Evolutionary conservation across 2,888 invertebrate genomes (phyloP).

Genomic region (Atethmia centrago): DNA sequence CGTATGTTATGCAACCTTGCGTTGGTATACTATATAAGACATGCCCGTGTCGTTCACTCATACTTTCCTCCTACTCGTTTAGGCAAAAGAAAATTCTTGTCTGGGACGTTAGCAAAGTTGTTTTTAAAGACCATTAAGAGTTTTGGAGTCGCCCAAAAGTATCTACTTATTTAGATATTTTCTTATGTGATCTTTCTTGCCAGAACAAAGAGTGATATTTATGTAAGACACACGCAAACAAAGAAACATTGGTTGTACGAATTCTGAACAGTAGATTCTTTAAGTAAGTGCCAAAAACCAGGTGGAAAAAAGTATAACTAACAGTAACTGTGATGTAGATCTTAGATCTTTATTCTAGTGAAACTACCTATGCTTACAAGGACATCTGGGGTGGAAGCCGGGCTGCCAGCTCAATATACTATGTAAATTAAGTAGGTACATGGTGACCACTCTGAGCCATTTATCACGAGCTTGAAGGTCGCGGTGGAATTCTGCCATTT

Average conservation of each 20-base stretch:
- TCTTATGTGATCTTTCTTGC: neutral
- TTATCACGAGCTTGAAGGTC: slow-evolving; percentile 40
- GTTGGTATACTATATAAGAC: slow-evolving; percentile 36
- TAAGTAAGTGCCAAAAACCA: neutral
- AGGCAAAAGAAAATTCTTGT: slow-evolving; percentile 24
- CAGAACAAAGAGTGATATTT: neutral
- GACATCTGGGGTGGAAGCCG: slow-evolving; percentile 33
- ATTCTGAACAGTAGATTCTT: neutral
- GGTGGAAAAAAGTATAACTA: neutral
- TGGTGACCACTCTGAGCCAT: slow-evolving; percentile 41
- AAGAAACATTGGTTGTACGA: too few species aligned
- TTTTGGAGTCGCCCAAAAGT: neutral
- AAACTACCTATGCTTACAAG: slow-evolving; percentile 37
- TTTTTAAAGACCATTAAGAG: neutral
- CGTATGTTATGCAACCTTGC: slow-evolving; percentile 53
- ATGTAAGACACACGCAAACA: neutral
- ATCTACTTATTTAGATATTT: neutral
- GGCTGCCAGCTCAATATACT: slow-evolving; percentile 31
- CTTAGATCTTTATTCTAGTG: slow-evolving; percentile 25
- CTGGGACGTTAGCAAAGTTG: slow-evolving; percentile 23
- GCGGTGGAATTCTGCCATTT: slow-evolving; percentile 22
- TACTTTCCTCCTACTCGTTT: slow-evolving; percentile 52
- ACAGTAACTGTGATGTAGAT: slow-evolving; percentile 25
- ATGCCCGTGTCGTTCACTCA: slow-evolving; percentile 31
- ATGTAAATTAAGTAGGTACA: slow-evolving; percentile 50